Evolutionary conservation across 2,797 vertebrate genomes (phyloP).

Genomic region (Forpus xanthops): DNA sequence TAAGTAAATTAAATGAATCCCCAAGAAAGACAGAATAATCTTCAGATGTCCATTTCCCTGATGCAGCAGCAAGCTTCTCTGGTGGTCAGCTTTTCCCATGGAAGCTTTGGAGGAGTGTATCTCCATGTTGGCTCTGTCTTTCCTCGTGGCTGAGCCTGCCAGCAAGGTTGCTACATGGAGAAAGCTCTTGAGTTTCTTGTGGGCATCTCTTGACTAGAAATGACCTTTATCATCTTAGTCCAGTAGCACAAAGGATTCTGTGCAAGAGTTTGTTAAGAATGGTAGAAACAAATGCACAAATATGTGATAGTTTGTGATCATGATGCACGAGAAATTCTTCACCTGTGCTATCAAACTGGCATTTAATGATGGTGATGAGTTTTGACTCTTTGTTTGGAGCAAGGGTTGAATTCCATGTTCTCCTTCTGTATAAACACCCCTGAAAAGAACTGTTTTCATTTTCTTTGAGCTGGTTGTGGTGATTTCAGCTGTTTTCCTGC

Average conservation of each 20-base stretch:
- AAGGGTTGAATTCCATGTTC: background rate
- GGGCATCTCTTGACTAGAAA: background rate
- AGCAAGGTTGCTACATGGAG: background rate
- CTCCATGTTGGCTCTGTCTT: background rate
- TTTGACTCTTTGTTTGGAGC: background rate
- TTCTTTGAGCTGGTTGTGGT: background rate
- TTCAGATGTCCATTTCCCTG: slow-evolving; percentile 1
- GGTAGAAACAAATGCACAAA: background rate
- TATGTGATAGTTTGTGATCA: background rate
- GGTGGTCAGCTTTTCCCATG: background rate
- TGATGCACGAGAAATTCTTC: background rate
- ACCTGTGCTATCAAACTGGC: background rate
- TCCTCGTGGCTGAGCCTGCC: background rate
- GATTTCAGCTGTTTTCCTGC: background rate
- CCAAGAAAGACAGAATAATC: background rate
- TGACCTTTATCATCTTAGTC: background rate
- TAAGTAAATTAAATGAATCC: slow-evolving; percentile 22
- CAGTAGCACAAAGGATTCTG: background rate
- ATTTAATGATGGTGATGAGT: background rate
- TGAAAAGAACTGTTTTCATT: background rate
- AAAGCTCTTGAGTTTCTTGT: background rate
- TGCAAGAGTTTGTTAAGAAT: background rate
- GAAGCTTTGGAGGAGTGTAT: background rate
- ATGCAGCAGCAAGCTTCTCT: background rate
- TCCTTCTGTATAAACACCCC: background rate